Percentiles rank a stretch among this genome's conserved stretches.
Conservation (phyloP, 92 coral and sea anemone species). For the Actinostola sp. region DNA sequence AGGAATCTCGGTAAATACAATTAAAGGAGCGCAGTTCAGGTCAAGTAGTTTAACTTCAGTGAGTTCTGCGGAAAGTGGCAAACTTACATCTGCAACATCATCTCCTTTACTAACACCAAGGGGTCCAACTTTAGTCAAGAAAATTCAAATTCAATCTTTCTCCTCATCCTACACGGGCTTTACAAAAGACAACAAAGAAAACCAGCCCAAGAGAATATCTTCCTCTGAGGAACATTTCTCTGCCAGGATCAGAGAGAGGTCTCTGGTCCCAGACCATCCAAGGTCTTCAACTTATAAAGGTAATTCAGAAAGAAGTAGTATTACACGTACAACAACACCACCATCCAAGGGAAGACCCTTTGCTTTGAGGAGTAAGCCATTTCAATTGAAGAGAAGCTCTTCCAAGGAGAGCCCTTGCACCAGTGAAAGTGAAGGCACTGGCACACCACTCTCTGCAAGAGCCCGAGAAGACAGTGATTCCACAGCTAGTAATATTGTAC, state of each 20-base stretch:
- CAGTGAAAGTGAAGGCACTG: constrained; percentile 41
- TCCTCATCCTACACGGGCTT: constrained; percentile 71
- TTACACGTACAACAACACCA: constrained; percentile 16
- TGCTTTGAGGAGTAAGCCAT: constrained; percentile 38
- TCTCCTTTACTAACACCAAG: constrained; percentile 82
- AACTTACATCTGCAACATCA: constrained; percentile 51
- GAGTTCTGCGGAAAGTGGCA: constrained; percentile 84
- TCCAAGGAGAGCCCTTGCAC: constrained; percentile 49
- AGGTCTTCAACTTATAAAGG: constrained; percentile 17
- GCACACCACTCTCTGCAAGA: constrained; percentile 23
- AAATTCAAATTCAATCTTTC: constrained; percentile 92
- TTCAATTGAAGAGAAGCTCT: constrained; percentile 40
- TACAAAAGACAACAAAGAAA: constrained; percentile 65
- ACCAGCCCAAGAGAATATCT: constrained; percentile 47
- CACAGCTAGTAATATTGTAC: neutral
- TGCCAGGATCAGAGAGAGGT: constrained; percentile 44
- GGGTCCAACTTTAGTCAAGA: constrained; percentile 82
- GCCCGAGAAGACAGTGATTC: constrained; percentile 2
- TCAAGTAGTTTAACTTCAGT: constrained; percentile 99
- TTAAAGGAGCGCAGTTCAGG: constrained; percentile 74
- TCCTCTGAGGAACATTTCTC: constrained; percentile 70
- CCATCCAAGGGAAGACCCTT: constrained; percentile 59
- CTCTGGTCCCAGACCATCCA: constrained; percentile 45
- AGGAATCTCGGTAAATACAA: constrained; percentile 48
- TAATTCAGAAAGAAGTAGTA: constrained; percentile 13